Evolutionary conservation across 1,140 invertebrate genomes (phyloP).

Genomic region (Lycorma delicatula): DNA sequence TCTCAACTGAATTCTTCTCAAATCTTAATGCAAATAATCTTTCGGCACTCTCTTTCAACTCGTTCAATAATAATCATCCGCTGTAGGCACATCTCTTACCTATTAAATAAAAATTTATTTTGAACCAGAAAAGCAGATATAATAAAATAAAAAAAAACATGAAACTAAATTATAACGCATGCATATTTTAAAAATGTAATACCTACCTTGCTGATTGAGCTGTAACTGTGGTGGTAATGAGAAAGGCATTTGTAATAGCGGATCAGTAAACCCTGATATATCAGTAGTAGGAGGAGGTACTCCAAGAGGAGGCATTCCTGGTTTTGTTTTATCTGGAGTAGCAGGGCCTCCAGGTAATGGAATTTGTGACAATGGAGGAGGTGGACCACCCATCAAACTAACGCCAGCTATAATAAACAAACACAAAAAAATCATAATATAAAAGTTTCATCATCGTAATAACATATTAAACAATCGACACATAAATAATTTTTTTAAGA

Average conservation of each 20-base stretch:
- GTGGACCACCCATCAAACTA: slow-evolving; percentile 18
- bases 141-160: neutral
- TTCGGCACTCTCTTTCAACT: too few relatives aligned
- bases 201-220: slow-evolving; percentile 1
- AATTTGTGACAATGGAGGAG: slow-evolving; percentile 37
- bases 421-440: neutral
- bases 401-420: slow-evolving; percentile 21
- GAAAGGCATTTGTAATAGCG: slow-evolving; percentile 20
- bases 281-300: slow-evolving; percentile 41
- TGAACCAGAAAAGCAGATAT: neutral
- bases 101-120: neutral
- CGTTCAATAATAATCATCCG: neutral
- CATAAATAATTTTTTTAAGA: too few relatives aligned
- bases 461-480: too few relatives aligned
- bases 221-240: slow-evolving; percentile 13
- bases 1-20: too few relatives aligned
- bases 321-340: slow-evolving; percentile 4
- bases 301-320: slow-evolving; percentile 32
- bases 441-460: too few relatives aligned
- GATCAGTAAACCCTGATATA: slow-evolving; percentile 29
- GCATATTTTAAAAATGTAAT: neutral
- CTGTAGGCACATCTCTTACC: neutral
- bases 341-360: slow-evolving; percentile 24
- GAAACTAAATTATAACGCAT: neutral
- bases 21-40: too few relatives aligned